These are phyloP conservation scores for Clostera curtula DNA, from an alignment of 2,888 invertebrate genomes.

Conservation along the genomic window DNA sequence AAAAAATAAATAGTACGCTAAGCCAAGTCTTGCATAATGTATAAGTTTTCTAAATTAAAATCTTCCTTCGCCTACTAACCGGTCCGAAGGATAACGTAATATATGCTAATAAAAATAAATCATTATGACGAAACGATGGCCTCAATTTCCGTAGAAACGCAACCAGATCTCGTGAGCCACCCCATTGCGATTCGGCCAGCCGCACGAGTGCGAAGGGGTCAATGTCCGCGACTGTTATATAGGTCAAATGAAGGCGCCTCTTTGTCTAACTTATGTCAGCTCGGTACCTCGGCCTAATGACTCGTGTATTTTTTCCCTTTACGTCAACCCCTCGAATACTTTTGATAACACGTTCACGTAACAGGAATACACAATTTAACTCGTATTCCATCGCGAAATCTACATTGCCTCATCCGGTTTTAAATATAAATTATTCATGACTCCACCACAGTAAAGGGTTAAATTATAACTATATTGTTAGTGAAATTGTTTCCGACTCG, in stretches of 20 bases:
- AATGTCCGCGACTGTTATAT: slow-evolving; percentile 62
- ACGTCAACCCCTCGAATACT: slow-evolving; percentile 33
- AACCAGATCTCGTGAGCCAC: slow-evolving; percentile 33
- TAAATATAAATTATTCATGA: slow-evolving; percentile 42
- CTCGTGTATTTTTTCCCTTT: slow-evolving; percentile 38
- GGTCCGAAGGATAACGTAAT: too few relatives aligned
- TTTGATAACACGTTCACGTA: slow-evolving; percentile 34
- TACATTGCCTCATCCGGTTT: slow-evolving; percentile 37
- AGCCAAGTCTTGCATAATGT: too few relatives aligned
- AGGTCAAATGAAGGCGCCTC: slow-evolving; percentile 68
- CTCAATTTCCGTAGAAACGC: slow-evolving; percentile 16
- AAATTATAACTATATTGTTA: slow-evolving; percentile 33
- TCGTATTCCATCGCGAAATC: slow-evolving; percentile 28
- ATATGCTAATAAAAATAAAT: too few relatives aligned
- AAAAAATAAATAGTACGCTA: too few relatives aligned
- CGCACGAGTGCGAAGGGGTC: slow-evolving; percentile 52
- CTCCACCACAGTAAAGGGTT: slow-evolving; percentile 34
- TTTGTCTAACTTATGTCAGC: slow-evolving; percentile 61
- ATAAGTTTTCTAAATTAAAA: too few relatives aligned
- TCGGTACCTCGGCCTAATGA: slow-evolving; percentile 29
- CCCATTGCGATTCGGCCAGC: slow-evolving; percentile 33
- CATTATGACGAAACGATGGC: too few relatives aligned
- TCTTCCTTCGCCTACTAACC: too few relatives aligned
- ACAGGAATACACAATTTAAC: slow-evolving; percentile 33
- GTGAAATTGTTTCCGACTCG: slow-evolving; percentile 28